These are phyloP conservation scores for Chironomus riparius DNA, from an alignment of 2,888 invertebrate species.

Conservation along the genomic window DNA sequence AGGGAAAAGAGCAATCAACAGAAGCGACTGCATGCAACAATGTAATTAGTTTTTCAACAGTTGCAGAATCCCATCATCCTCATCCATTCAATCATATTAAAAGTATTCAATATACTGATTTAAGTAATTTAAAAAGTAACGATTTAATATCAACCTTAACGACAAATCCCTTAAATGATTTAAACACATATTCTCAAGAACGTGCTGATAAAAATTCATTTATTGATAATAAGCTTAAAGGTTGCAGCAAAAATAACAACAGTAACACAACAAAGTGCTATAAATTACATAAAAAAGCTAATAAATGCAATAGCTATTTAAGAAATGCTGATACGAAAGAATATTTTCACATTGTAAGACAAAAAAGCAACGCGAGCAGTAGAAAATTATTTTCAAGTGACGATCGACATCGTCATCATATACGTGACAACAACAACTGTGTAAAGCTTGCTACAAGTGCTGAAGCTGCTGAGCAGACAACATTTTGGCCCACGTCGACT, in stretches of 20 bases:
- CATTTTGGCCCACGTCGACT: not conserved
- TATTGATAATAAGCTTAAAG: not conserved
- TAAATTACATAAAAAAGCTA: slow-evolving; percentile 14
- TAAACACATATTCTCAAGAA: not conserved
- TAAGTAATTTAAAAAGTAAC: too few species aligned
- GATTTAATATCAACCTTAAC: too few species aligned
- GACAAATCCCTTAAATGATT: not conserved
- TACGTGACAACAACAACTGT: not conserved
- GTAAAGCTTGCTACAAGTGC: not conserved
- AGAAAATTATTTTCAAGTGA: not conserved
- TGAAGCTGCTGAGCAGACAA: not conserved
- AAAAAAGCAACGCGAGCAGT: not conserved
- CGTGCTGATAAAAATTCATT: not conserved
- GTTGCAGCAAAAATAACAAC: not conserved
- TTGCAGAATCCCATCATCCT: not conserved
- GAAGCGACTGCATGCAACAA: not conserved
- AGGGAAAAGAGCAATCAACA: not conserved
- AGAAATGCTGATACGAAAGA: slow-evolving; percentile 18
- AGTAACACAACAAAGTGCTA: not conserved
- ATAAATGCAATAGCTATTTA: not conserved
- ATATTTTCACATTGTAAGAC: slow-evolving; percentile 14
- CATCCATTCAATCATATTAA: not conserved
- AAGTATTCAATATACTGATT: too few species aligned
- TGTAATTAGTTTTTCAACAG: not conserved
- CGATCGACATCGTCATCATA: not conserved